Evolutionary conservation across 2,113 vertebrate species (phyloP).

Genomic region (Tragelaphus imberbis): DNA sequence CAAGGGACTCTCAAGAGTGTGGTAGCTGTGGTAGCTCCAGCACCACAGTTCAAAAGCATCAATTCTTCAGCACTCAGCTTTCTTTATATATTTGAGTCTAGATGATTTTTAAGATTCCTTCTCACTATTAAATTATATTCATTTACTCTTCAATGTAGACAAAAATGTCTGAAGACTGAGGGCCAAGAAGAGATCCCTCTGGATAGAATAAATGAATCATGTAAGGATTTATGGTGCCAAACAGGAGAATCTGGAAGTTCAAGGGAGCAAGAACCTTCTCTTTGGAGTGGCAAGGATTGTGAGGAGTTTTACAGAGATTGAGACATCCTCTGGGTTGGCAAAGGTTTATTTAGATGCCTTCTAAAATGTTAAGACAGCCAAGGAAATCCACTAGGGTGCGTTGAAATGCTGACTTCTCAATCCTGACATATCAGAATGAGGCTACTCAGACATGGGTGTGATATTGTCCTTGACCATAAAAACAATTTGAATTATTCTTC

Average conservation of each 20-base stretch:
- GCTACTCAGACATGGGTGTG: background rate
- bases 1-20: background rate
- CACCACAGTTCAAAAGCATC: background rate
- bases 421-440: background rate
- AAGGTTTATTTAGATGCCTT: constrained; percentile 24
- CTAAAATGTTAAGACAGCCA: background rate
- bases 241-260: background rate
- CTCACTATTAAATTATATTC: background rate
- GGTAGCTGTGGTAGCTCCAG: too few relatives aligned
- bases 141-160: background rate
- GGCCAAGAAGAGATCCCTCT: background rate
- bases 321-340: background rate
- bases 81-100: background rate
- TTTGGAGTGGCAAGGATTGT: background rate
- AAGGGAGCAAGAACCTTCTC: background rate
- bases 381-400: background rate
- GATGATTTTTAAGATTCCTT: background rate
- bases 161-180: background rate
- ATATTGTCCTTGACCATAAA: background rate
- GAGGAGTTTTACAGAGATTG: background rate
- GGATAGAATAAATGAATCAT: background rate
- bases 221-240: background rate
- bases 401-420: background rate
- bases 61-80: background rate
- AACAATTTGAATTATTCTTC: constrained; percentile 7